A percentile compares a stretch with the other conserved stretches of the same genome.
phyloP scores from a whole-genome alignment of 37 sponge, comb jelly and placozoan species.

The Haliclona indistincta region DNA sequence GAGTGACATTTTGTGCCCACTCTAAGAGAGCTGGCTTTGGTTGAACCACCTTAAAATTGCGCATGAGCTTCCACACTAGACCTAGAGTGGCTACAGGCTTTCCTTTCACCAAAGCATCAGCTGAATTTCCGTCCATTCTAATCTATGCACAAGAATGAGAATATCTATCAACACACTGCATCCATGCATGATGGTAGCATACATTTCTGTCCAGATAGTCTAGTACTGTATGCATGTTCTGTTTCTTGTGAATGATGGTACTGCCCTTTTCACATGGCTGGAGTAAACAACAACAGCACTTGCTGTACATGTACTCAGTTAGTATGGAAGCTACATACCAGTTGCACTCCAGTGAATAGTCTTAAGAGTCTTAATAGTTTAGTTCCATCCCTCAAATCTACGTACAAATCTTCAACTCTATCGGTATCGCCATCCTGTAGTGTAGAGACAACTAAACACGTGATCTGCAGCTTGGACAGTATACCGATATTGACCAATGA shows the following conservation, averaged over 20 bases:
- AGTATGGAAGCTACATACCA: too few relatives aligned
- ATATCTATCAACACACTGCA: not conserved
- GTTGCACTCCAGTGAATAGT: slow-evolving; percentile 71
- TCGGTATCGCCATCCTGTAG: too few relatives aligned
- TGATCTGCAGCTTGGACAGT: too few relatives aligned
- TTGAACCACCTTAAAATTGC: slow-evolving; percentile 74
- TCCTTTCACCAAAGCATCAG: slow-evolving; percentile 79
- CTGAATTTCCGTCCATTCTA: slow-evolving; percentile 39
- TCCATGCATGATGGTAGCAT: not conserved
- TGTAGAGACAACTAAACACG: too few relatives aligned
- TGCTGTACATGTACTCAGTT: too few relatives aligned
- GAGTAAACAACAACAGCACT: too few relatives aligned
- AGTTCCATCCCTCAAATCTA: slow-evolving; percentile 81
- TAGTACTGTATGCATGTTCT: slow-evolving; percentile 68
- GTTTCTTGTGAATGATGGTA: slow-evolving; percentile 80
- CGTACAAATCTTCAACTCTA: slow-evolving; percentile 74
- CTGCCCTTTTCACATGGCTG: slow-evolving; percentile 82
- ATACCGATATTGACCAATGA: too few relatives aligned
- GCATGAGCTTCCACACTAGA: slow-evolving; percentile 84
- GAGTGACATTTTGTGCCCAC: slow-evolving; percentile 72
- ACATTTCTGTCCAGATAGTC: slow-evolving; percentile 40
- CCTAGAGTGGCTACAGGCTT: slow-evolving; percentile 83
- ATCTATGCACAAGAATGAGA: not conserved
- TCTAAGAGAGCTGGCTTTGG: slow-evolving; percentile 34
- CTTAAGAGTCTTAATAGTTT: slow-evolving; percentile 76